Evolutionary conservation across 2,113 vertebrate genomes (phyloP).

Genomic region (Nestor notabilis): DNA sequence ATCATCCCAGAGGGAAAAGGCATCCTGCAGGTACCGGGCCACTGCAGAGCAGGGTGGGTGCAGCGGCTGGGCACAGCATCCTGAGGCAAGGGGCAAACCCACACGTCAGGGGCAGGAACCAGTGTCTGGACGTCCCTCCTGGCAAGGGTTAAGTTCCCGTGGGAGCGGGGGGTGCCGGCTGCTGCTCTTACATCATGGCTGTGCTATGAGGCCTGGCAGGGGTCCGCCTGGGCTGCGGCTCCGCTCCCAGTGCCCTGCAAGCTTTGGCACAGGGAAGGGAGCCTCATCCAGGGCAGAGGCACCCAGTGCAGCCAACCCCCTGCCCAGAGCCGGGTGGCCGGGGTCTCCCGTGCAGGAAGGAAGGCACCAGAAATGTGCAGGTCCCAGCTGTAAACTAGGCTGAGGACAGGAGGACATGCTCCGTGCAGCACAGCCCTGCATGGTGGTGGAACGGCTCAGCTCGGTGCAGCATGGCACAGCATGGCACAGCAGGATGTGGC

Average conservation of each 20-base stretch:
- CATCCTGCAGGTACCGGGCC: fast-evolving
- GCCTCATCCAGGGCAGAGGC: conserved; percentile 51
- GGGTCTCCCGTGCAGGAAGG: background rate
- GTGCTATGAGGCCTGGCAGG: conserved; percentile 76
- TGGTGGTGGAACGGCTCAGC: fast-evolving
- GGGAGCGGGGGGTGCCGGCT: conserved; percentile 19
- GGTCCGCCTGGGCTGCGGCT: conserved; percentile 46
- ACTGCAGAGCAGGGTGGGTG: background rate
- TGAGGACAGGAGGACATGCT: fast-evolving
- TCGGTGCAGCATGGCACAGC: background rate
- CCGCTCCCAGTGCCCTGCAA: conserved; percentile 16
- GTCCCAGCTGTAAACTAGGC: background rate
- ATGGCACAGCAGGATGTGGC: fast-evolving
- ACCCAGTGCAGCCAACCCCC: background rate
- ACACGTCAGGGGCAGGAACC: background rate
- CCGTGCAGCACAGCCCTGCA: fast-evolving
- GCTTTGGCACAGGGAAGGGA: conserved; percentile 68
- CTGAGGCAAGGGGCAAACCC: fast-evolving
- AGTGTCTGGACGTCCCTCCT: fast-evolving
- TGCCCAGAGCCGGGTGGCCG: fast-evolving
- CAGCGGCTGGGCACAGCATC: background rate
- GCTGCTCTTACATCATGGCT: conserved; percentile 75
- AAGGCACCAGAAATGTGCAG: background rate
- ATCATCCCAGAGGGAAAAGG: no score
- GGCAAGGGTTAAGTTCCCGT: conserved; percentile 28